Percentiles rank a stretch among this genome's conserved stretches.
Conservation (phyloP, 2,797 vertebrate genomes). For the Streptopelia turtur region DNA sequence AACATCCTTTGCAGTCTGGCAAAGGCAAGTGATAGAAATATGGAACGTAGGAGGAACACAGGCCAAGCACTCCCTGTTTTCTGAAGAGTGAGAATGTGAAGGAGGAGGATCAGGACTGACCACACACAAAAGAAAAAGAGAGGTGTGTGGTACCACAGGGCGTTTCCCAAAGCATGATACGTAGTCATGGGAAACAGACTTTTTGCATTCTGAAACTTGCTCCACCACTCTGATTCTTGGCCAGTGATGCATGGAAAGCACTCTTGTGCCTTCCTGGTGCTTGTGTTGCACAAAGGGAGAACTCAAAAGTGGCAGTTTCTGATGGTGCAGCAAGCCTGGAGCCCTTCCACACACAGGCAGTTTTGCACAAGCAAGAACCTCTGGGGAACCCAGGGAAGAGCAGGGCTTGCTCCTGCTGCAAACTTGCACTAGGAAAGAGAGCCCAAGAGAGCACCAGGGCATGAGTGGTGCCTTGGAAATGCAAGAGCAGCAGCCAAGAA, state of each 20-base stretch:
- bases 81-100: not conserved
- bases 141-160: not conserved
- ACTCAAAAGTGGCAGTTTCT: not conserved
- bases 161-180: not conserved
- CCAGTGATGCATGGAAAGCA: not conserved
- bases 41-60: not conserved
- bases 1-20: not conserved
- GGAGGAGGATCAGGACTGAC: not conserved
- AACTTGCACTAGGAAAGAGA: not conserved
- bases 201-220: not conserved
- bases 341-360: not conserved
- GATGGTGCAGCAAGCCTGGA: not conserved
- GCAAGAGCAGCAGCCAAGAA: not conserved
- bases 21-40: not conserved
- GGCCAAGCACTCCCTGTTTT: not conserved
- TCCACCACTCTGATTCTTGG: not conserved
- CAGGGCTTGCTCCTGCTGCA: not conserved
- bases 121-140: not conserved
- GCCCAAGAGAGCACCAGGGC: too few species aligned
- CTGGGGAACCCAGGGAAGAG: not conserved
- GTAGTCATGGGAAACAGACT: not conserved
- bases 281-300: not conserved
- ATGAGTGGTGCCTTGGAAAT: fast-evolving
- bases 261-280: fast-evolving
- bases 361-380: not conserved